Base-by-base conservation (phyloP, 2,113 vertebrate species). In the Drymodes brunneopygia region DNA sequence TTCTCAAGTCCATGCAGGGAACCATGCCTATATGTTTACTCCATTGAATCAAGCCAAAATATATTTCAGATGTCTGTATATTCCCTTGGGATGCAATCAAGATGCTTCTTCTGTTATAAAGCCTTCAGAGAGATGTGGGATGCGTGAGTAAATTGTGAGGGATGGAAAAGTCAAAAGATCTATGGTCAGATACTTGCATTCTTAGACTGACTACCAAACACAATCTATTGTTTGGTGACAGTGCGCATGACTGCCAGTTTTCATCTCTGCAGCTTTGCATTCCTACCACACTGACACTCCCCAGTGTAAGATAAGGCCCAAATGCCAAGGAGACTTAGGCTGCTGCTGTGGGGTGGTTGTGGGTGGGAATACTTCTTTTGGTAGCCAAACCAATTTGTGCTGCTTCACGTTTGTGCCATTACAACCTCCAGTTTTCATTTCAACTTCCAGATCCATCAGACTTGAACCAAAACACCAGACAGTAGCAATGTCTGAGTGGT, bases 401-500 rank as follows among this genome's bases (percentile, higher is more conserved):
- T 57, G 50, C 31, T 83, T 82, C 45, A 54, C 3, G 6, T 77
- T 61, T 90, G 62, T 33, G 50, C 12, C 42, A 22, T 51, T 82
- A 57, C 1, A 12, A 53, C 27, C 47, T 84, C 38, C 2, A 4
- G 48, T 48, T 93, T 85, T 60, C 29, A 62, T 35, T 95, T 91
- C 38, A 77, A 7, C 67, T 73, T 80, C 28, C 54, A 82, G 50
- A 82, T 27, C 57, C 38, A 57, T 36, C 35, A 70, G 44, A 45
- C 12, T 27, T 64, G 47, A 65, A 47, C 22, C 53, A 70, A 44
- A 80, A 50, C 47, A 65, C 25, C 47, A 70, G 78, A 70, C 2
- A 2, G n/a, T 8, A 58, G 65, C 53, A 69, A 24, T 2, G 16
- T 62, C 45, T 2, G 1, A 45, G 60, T 0, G 0, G 33, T 28